A percentile compares a stretch with the other conserved stretches of the same genome.
phyloP scores from a whole-genome alignment of 2,888 invertebrate species.

The Nymphalis polychloros region DNA sequence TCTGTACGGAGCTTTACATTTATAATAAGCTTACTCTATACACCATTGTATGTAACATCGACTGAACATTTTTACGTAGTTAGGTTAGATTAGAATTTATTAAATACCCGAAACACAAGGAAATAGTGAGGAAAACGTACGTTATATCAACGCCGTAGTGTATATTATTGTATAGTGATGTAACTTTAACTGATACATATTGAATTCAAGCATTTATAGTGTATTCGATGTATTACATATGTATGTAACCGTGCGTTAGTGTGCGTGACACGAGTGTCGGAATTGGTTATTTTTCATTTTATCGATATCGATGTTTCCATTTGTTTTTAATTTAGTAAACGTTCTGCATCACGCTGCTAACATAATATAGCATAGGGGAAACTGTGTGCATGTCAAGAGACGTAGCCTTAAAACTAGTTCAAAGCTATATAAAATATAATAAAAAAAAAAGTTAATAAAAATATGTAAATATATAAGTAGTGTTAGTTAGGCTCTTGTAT shows the following conservation, averaged over 20 bases:
- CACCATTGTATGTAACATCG: constrained; percentile 80
- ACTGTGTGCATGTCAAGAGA: constrained; percentile 74
- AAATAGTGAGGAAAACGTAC: constrained; percentile 32
- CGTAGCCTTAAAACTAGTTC: constrained; percentile 82
- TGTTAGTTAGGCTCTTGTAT: constrained; percentile 58
- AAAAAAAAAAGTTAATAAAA: constrained; percentile 54
- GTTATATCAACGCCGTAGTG: constrained; percentile 36
- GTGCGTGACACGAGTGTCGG: constrained; percentile 54
- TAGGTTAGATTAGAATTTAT: constrained; percentile 67
- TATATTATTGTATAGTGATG: constrained; percentile 46
- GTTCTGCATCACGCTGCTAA: constrained; percentile 60
- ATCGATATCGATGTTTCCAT: constrained; percentile 37
- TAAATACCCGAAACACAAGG: constrained; percentile 38
- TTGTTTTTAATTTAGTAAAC: constrained; percentile 37
- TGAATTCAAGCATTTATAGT: constrained; percentile 77
- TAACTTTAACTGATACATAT: constrained; percentile 58
- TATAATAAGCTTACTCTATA: constrained; percentile 62
- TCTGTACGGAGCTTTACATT: constrained; percentile 47
- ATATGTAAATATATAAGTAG: constrained; percentile 71
- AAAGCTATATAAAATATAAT: constrained; percentile 71
- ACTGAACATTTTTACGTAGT: constrained; percentile 80
- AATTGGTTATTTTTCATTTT: constrained; percentile 21
- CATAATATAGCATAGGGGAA: constrained; percentile 57
- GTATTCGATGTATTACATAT: constrained; percentile 50
- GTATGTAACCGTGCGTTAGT: constrained; percentile 65